Evolutionary conservation across 2,113 vertebrate species (phyloP).

Genomic region (Melanocharis versteri): DNA sequence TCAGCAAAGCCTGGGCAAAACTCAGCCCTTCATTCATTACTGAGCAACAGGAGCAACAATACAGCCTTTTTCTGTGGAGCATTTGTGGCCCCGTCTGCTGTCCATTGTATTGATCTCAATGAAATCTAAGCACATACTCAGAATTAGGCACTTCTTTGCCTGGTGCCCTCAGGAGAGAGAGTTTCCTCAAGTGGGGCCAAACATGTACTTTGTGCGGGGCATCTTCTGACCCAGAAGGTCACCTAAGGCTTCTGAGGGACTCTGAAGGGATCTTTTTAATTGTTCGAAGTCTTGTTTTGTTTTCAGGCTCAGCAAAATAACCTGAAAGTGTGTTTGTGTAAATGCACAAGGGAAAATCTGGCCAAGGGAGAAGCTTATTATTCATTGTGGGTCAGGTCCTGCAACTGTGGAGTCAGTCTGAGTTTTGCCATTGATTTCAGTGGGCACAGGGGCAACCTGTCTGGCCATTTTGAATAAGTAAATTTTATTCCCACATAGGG

Average conservation of each 20-base stretch:
- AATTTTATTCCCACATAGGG: background rate
- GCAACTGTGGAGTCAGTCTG: background rate
- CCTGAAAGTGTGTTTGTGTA: conserved; percentile 20
- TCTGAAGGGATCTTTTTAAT: conserved; percentile 29
- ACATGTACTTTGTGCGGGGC: conserved; percentile 14
- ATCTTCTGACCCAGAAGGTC: conserved; percentile 49
- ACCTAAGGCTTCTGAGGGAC: background rate
- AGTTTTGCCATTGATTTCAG: background rate
- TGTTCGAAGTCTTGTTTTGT: conserved; percentile 12
- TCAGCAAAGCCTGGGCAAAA: background rate
- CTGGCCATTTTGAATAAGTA: background rate
- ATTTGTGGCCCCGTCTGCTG: background rate
- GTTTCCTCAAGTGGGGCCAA: conserved; percentile 45
- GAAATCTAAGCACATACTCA: background rate
- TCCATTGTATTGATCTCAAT: conserved; percentile 47
- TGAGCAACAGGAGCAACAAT: background rate
- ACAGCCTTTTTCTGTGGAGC: background rate
- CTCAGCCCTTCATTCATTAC: conserved; percentile 15
- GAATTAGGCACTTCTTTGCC: conserved; percentile 2
- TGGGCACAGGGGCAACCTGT: background rate
- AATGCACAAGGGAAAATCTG: background rate
- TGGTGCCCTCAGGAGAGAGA: conserved; percentile 18
- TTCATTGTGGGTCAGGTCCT: background rate
- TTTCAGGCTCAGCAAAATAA: conserved; percentile 10
- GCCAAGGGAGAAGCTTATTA: background rate